These are phyloP conservation scores for Crossaster papposus DNA, from an alignment of 53 echinoderm and acorn worm species.

Conservation along the genomic window DNA sequence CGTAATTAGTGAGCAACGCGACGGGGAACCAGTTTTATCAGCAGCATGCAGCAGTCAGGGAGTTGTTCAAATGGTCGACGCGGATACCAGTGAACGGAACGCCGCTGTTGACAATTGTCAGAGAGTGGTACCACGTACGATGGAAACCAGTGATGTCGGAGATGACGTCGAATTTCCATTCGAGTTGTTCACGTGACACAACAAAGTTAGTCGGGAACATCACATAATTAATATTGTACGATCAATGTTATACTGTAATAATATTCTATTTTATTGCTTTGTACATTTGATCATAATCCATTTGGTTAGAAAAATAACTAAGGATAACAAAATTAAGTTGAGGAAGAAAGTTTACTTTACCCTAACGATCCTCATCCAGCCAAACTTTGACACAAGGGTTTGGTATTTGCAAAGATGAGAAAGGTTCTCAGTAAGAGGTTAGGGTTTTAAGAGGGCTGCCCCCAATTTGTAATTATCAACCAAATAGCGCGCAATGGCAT, in stretches of 20 bases:
- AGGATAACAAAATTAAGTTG: not conserved
- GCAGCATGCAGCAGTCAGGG: not conserved
- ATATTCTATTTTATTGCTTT: too few species aligned
- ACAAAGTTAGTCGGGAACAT: not conserved
- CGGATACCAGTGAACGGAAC: conserved; percentile 21
- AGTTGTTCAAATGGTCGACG: not conserved
- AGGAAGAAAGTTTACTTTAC: too few species aligned
- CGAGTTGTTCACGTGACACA: conserved; percentile 28
- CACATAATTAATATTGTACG: too few species aligned
- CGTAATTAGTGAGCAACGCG: not conserved
- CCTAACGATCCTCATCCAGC: too few species aligned
- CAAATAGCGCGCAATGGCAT: too few species aligned
- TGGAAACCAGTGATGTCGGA: not conserved
- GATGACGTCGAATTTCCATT: not conserved
- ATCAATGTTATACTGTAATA: too few species aligned
- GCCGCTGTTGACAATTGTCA: not conserved
- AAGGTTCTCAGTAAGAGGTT: too few species aligned
- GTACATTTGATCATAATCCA: not conserved
- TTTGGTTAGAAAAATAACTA: not conserved
- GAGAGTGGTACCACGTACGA: not conserved
- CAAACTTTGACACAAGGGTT: too few species aligned
- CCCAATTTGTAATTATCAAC: too few species aligned
- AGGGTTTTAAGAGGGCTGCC: too few species aligned
- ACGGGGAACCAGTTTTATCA: not conserved
- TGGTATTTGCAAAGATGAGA: too few species aligned